Conservation (phyloP, 2,113 vertebrate genomes). For the Paramisgurnus dabryanus region DNA sequence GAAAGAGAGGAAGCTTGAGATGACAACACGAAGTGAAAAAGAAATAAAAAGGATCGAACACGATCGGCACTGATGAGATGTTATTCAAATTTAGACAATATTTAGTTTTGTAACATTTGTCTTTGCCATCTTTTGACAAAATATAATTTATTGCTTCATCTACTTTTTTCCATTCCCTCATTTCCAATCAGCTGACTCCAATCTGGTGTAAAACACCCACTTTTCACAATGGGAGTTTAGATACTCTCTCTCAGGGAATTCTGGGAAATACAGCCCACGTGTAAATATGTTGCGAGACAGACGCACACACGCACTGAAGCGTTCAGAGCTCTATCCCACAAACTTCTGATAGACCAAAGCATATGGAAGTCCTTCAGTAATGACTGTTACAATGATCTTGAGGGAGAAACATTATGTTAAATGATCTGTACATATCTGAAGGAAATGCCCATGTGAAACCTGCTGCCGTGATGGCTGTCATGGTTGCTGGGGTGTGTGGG, state of each 20-base stretch:
- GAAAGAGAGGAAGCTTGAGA: conserved; percentile 3
- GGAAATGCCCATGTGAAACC: no score
- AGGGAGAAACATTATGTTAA: not conserved
- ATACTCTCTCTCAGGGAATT: not conserved
- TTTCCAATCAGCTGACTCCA: no score
- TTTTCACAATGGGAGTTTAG: conserved; percentile 15
- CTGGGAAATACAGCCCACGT: not conserved
- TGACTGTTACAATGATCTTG: not conserved
- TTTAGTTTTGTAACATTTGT: conserved; percentile 25
- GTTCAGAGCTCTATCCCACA: not conserved
- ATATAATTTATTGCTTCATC: conserved; percentile 65
- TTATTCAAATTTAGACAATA: not conserved
- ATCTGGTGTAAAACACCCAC: conserved; percentile 63
- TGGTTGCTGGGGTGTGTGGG: no score
- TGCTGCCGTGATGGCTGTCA: no score
- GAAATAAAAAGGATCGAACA: conserved; percentile 7
- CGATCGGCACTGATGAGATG: conserved; percentile 42
- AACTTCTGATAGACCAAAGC: not conserved
- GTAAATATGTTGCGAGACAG: not conserved
- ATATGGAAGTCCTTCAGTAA: not conserved
- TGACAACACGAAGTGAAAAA: not conserved
- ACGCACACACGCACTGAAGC: conserved; percentile 5
- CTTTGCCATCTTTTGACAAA: conserved; percentile 55
- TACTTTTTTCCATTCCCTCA: no score
- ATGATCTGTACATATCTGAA: no score